phyloP scores from a whole-genome alignment of 1,140 invertebrate genomes.

The Zaprionus lachaisei region DNA sequence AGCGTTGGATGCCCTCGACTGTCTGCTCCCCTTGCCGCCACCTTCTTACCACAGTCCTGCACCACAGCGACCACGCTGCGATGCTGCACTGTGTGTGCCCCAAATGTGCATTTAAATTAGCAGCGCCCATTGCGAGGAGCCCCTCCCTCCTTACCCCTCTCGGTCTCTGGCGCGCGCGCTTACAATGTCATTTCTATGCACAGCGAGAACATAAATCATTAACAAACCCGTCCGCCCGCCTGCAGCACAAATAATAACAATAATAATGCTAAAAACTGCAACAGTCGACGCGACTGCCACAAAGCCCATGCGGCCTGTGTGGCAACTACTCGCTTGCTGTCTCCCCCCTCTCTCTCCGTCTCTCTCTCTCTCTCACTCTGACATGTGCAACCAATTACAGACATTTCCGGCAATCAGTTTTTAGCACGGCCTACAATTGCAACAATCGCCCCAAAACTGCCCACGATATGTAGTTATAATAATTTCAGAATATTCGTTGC shows the following conservation, averaged over 20 bases:
- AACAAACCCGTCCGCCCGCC: slow-evolving; percentile 48
- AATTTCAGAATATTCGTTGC: slow-evolving; percentile 67
- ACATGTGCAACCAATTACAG: slow-evolving; percentile 73
- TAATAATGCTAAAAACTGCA: slow-evolving; percentile 80
- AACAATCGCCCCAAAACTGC: slow-evolving; percentile 32
- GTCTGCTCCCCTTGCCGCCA: neutral
- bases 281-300: slow-evolving; percentile 58
- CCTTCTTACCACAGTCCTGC: neutral
- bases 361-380: neutral
- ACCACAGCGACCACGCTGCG: neutral
- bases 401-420: slow-evolving; percentile 78
- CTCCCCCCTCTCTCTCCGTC: neutral
- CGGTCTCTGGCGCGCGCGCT: slow-evolving; percentile 9
- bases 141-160: neutral
- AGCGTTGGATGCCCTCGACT: slow-evolving; percentile 40
- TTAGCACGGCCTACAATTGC: slow-evolving; percentile 57
- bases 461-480: slow-evolving; percentile 68
- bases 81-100: slow-evolving; percentile 43
- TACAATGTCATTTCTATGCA: slow-evolving; percentile 77
- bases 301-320: slow-evolving; percentile 65
- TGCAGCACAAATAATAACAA: slow-evolving; percentile 77
- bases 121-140: slow-evolving; percentile 24
- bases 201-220: slow-evolving; percentile 80
- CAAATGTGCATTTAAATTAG: slow-evolving; percentile 83
- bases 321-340: slow-evolving; percentile 16